phyloP scores from a whole-genome alignment of 2,888 invertebrate genomes.

The Leuctra nigra region DNA sequence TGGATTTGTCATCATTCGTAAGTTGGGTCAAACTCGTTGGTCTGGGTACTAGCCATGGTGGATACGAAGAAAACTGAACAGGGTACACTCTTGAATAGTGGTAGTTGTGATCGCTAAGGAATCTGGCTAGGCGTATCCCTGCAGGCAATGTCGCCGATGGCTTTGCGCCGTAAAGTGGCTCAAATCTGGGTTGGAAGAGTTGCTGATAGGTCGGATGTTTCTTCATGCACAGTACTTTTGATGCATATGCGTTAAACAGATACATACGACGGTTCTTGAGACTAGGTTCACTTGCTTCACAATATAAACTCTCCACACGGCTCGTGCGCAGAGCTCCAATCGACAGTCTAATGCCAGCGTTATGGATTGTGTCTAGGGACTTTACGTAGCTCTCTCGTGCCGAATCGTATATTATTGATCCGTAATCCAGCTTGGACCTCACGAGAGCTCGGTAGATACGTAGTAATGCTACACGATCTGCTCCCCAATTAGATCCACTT shows the following conservation, averaged over 20 bases:
- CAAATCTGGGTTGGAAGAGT: not conserved
- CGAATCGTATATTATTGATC: conserved; percentile 1
- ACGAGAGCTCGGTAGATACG: conserved; percentile 6
- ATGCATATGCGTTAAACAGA: not conserved
- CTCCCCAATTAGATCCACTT: conserved; percentile 6
- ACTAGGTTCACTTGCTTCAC: not conserved
- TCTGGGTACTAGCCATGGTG: not conserved
- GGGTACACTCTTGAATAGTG: not conserved
- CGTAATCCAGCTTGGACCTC: conserved; percentile 8
- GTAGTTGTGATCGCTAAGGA: not conserved
- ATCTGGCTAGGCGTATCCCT: not conserved
- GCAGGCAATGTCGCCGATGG: not conserved
- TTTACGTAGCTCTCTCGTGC: not conserved
- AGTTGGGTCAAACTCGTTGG: not conserved
- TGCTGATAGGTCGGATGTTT: not conserved
- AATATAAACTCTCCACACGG: conserved; percentile 5
- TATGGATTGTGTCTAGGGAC: not conserved
- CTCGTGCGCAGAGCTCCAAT: conserved; percentile 8
- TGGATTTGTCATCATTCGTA: not conserved
- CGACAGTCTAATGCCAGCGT: not conserved
- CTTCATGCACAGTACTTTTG: not conserved
- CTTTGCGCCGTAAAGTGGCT: not conserved
- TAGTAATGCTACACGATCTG: conserved; percentile 11
- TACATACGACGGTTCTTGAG: not conserved
- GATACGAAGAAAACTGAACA: not conserved